A percentile compares a stretch with the other conserved stretches of the same genome.
Evolutionary conservation across 2,113 vertebrate species (phyloP).

Genomic region (Pithys albifrons): DNA sequence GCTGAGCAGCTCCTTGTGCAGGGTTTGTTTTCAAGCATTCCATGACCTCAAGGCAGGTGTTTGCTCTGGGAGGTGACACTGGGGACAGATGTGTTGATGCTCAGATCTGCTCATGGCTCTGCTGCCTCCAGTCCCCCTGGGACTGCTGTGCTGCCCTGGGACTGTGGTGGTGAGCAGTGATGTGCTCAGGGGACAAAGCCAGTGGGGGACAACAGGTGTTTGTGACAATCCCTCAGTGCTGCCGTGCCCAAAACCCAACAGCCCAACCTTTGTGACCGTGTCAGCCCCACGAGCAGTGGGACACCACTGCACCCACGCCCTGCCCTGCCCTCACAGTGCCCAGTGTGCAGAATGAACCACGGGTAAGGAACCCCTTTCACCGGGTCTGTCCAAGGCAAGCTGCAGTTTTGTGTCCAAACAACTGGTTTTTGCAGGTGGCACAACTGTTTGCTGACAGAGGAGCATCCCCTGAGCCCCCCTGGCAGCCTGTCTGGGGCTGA

Average conservation of each 20-base stretch:
- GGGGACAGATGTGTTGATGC: fast-evolving
- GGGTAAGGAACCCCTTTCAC: background rate
- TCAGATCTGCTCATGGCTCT: fast-evolving
- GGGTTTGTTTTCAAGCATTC: background rate
- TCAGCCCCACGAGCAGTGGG: fast-evolving
- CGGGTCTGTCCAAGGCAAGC: fast-evolving
- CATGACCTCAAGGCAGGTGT: fast-evolving
- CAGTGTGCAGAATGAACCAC: fast-evolving
- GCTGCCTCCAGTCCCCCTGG: background rate
- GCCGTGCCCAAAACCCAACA: fast-evolving
- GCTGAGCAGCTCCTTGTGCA: fast-evolving
- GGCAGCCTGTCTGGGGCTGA: background rate
- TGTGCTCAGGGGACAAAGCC: background rate
- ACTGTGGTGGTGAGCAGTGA: fast-evolving
- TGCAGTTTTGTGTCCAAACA: background rate
- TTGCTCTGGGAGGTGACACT: background rate
- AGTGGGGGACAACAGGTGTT: fast-evolving
- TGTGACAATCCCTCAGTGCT: background rate
- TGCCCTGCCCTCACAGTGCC: background rate
- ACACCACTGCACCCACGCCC: fast-evolving
- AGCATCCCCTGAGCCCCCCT: background rate
- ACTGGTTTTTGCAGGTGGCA: background rate
- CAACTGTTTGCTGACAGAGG: background rate
- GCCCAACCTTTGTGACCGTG: fast-evolving
- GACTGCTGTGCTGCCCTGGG: background rate